Base-by-base conservation (phyloP, 1,140 invertebrate species). In the Euschistus heros region DNA sequence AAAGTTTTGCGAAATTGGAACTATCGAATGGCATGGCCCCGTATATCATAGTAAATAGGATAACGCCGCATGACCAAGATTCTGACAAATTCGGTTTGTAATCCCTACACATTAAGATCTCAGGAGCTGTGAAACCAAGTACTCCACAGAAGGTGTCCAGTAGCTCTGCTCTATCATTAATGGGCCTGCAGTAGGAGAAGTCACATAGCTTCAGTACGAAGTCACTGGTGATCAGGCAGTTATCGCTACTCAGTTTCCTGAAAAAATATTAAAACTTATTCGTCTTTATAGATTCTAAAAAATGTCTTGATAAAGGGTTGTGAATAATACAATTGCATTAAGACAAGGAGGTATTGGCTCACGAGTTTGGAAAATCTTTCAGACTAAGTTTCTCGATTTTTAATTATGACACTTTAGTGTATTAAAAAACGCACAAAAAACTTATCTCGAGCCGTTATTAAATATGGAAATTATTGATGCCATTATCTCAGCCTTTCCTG, bases 131-230 rank as follows among this genome's bases (percentile, higher is more conserved):
- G 26, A 22, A 62, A 18, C 37, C 61, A 5, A 62, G 44, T 0
- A 20, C 30, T 46, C 61, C 61, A 26, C 61, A 62, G n/a, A 20
- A 62, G 15, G 61, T 62, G 3, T 62, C 14, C 15, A 20, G 20
- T 26, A 47, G 10, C 24, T 27, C 24, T 8, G 0, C 26, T 17
- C 15, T 26, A 10, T 15, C 0, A 4, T 24, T 24, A 4, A 26
- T 17, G 4, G 2, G 14, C 15, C 54, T 57, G 15, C 18, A 20
- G 24, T 57, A 57, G 7, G 24, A 26, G 24, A 57, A 57, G n/a
- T 57, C 54, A 27, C 54, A 22, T 8, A 57, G 8, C 24, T 57
- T 57, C 2, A 57, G 7, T 2, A 3, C 24, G 15, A 8, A 17
- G 24, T 57, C 22, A 0, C 15, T 24, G 4, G 54, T 57, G 13